Evolutionary conservation across 2,888 invertebrate genomes (phyloP), one percentile per base, ranked within the genome.

Genomic region (Volucella bombylans): DNA sequence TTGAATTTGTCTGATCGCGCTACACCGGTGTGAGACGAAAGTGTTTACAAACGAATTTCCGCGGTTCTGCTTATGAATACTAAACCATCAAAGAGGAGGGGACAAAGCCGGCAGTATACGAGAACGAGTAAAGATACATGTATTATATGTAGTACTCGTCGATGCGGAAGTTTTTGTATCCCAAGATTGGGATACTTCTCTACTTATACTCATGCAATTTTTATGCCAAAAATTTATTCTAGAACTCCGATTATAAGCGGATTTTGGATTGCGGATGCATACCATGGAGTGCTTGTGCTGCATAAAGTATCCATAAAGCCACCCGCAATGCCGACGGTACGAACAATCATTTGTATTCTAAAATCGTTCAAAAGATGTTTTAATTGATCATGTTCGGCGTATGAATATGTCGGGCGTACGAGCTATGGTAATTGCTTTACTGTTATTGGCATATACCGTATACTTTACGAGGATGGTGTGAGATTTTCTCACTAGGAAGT

Each of bases 21-120:
- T 31, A 31, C 6, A 31, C 31, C 18, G 18, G 18, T 23, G 18
- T 23, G 6, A 31, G 31, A 31, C 31, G 31, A 57, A 64, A 71
- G 62, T 61, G 52, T 65, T 72, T 65, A 59, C 54, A 18, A 39
- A 50, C 45, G 11, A 59, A 69, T 83, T 83, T 83, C 83, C 83
- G 80, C 49, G n/a, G 10, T 74, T 74, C 80, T 74, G 65, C 65
- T 71, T 50, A 65, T 80, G 83, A 83, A 83, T 83, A 83, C 55
- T 83, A 83, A 83, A 41, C 15, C 9, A 15, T 14, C 11, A 10
- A 14, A 14, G 49, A n/a, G n/a, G 54, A 14, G 43, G 43, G 18
- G 11, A 31, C 15, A 15, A 15, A 41, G 14, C 15, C 41, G 57
- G 31, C 31, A 31, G 31, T 31, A 31, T 6, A 31, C 31, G 31